phyloP scores from a whole-genome alignment of 2,113 vertebrate species.

The Thamnophis sirtalis region DNA sequence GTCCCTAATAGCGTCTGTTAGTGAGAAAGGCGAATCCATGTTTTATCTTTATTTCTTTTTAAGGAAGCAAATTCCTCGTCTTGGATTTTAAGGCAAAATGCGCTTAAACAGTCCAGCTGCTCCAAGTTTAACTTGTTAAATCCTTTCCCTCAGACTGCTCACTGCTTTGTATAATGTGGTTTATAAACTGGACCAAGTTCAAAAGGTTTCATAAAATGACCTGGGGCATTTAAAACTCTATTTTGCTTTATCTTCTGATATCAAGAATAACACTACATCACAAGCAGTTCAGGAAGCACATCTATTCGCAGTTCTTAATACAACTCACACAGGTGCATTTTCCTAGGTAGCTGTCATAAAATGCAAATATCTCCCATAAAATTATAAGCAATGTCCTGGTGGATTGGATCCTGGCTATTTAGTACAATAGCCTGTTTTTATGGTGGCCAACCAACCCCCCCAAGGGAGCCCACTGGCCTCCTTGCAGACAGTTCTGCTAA shows the following conservation, averaged over 20 bases:
- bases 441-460: not conserved
- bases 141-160: not conserved
- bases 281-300: not conserved
- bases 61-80: not conserved
- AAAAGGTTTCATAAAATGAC: not conserved
- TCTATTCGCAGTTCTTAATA: not conserved
- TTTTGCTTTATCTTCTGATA: not conserved
- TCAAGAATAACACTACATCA: not conserved
- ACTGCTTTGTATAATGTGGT: not conserved
- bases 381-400: not conserved
- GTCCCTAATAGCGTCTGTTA: not conserved
- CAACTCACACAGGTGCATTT: not conserved
- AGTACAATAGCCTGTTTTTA: not conserved
- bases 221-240: not conserved
- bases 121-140: not conserved
- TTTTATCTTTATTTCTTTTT: not conserved
- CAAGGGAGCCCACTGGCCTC: not conserved
- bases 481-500: not conserved
- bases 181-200: not conserved
- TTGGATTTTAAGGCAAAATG: not conserved
- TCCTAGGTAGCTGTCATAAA: not conserved
- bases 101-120: not conserved
- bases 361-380: not conserved
- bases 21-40: not conserved
- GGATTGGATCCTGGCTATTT: not conserved